Evolutionary conservation across 2,888 invertebrate species (phyloP), one percentile per base, ranked within the genome.

Genomic region (Lepidocyrtinus sp.): DNA sequence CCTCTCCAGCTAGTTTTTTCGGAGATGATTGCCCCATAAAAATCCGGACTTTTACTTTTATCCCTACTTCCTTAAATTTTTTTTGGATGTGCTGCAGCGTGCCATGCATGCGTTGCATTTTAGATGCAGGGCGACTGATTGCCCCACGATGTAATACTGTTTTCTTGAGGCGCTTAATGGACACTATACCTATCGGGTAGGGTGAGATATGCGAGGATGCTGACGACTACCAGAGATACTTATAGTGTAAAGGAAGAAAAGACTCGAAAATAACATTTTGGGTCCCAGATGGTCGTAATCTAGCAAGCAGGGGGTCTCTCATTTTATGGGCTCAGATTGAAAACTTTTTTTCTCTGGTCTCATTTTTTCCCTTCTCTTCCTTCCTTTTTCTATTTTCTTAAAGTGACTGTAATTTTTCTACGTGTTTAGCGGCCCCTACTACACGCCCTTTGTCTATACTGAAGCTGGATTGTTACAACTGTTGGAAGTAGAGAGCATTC

Each of bases 211-310:
- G n/a, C n/a, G n/a, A n/a, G n/a, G n/a, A n/a, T n/a, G n/a, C n/a
- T n/a, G n/a, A n/a, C n/a, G n/a, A n/a, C n/a, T n/a, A n/a, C n/a
- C n/a, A n/a, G n/a, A n/a, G n/a, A n/a, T n/a, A n/a, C n/a, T n/a
- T n/a, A n/a, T n/a, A n/a, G n/a, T n/a, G n/a, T n/a, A 64, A 63
- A 73, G 25, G 36, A 36, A 12, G 12, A 36, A 36, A 65, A 26
- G 68, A 26, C 69, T 68, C 36, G 26, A 67, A 74, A 36, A 36
- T 45, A 68, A 5, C 59, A 63, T 71, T 77, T 82, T 78, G 85
- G 84, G 85, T 83, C 86, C 82, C 86, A 86, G 86, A 85, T 86
- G 86, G 84, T 85, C 83, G 84, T 86, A 84, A 85, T 86, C 85
- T 85, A 78, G 80, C 36, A 83, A 82, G 82, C 83, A 82, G 85